Evolutionary conservation across 2,113 vertebrate genomes (phyloP).

Genomic region (Boulengeromyrus knoepffleri): DNA sequence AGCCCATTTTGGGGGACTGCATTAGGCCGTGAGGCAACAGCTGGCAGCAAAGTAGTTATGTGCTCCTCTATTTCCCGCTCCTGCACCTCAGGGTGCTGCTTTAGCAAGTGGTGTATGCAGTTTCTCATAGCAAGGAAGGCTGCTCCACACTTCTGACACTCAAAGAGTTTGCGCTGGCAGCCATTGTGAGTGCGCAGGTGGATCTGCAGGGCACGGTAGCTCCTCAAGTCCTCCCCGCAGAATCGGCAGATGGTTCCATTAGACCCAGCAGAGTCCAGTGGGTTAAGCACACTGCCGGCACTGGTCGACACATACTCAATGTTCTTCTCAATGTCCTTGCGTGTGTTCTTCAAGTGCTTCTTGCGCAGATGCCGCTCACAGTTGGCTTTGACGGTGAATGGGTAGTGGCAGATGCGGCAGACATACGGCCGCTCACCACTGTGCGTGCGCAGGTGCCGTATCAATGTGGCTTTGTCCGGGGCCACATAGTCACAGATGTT

Average conservation of each 20-base stretch:
- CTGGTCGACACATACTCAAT: conserved; percentile 84
- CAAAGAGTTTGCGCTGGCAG: conserved; percentile 86
- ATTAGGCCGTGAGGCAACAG: conserved; percentile 24
- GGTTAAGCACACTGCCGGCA: conserved; percentile 29
- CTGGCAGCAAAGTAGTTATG: conserved; percentile 63
- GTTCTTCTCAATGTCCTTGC: conserved; percentile 95
- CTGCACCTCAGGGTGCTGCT: conserved; percentile 87
- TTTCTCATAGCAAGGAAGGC: conserved; percentile 87
- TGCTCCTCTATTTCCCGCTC: conserved; percentile 87
- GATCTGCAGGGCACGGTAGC: conserved; percentile 83
- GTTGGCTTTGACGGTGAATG: conserved; percentile 96
- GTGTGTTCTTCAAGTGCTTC: conserved; percentile 87
- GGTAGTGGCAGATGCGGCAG: conserved; percentile 94
- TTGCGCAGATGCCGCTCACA: conserved; percentile 94
- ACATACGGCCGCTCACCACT: conserved; percentile 93
- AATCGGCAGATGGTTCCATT: conserved; percentile 75
- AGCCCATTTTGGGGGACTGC: conserved; percentile 49
- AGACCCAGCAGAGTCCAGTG: conserved; percentile 59
- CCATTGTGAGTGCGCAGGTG: conserved; percentile 87
- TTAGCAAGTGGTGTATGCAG: conserved; percentile 90
- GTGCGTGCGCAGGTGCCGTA: conserved; percentile 90
- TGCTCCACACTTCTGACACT: conserved; percentile 84
- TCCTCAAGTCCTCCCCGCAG: conserved; percentile 84
- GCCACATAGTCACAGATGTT: conserved; percentile 96
- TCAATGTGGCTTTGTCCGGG: conserved; percentile 88